These are phyloP conservation scores for Lagopus muta DNA, from an alignment of 2,113 vertebrate genomes.

Conservation along the genomic window DNA sequence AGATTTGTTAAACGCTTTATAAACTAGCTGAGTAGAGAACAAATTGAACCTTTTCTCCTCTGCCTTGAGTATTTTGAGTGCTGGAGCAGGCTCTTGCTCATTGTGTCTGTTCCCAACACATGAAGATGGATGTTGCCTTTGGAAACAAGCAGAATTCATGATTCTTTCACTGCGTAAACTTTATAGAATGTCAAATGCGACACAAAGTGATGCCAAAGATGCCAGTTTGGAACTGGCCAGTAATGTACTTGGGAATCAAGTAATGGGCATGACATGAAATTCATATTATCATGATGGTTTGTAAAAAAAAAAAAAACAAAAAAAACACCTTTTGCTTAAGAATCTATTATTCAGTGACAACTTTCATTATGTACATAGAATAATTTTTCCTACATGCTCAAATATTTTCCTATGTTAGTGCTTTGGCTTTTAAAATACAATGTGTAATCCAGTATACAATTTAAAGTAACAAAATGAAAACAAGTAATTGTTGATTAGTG, in stretches of 20 bases:
- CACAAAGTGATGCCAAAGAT: neutral
- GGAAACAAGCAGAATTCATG: neutral
- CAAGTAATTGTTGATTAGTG: neutral
- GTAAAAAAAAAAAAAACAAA: neutral
- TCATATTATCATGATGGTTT: neutral
- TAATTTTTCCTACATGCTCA: neutral
- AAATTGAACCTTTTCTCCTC: neutral
- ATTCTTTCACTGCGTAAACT: neutral
- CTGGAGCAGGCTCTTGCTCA: neutral
- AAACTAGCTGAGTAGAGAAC: neutral
- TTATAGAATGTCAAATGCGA: neutral
- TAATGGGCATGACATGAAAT: neutral
- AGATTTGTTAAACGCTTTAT: neutral
- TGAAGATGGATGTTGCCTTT: rapidly evolving
- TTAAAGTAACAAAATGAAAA: neutral
- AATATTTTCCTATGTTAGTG: neutral
- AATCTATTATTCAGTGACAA: neutral
- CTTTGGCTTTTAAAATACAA: neutral
- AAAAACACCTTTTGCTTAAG: neutral
- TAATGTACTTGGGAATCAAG: neutral
- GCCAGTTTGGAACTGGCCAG: neutral
- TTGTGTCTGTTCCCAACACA: neutral
- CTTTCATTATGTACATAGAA: neutral
- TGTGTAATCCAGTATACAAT: neutral
- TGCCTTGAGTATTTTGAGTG: no score